Conservation (phyloP, 2,113 vertebrate genomes). For the Ia io region DNA sequence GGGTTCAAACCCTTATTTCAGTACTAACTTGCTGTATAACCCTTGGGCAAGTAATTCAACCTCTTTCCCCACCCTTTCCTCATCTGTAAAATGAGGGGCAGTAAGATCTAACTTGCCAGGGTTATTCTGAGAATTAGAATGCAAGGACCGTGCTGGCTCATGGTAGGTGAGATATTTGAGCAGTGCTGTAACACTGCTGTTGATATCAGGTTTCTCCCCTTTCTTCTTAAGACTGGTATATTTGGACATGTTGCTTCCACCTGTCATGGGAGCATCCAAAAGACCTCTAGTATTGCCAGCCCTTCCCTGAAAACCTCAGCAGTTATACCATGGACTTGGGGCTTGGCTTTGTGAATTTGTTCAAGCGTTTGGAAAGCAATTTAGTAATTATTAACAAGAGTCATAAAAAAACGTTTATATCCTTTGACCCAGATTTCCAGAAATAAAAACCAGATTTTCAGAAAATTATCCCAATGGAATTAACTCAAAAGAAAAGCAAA, state of each 20-base stretch:
- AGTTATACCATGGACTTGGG: background rate
- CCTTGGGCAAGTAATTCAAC: background rate
- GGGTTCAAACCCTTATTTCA: background rate
- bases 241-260: background rate
- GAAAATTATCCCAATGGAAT: slow-evolving; percentile 26
- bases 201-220: background rate
- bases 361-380: slow-evolving; percentile 45
- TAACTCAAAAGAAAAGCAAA: slow-evolving; percentile 35
- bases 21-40: background rate
- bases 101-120: background rate
- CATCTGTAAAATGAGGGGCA: background rate
- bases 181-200: background rate
- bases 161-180: background rate
- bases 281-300: background rate
- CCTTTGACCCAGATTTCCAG: slow-evolving; percentile 60
- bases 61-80: background rate
- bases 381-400: slow-evolving; percentile 68
- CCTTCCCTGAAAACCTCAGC: background rate
- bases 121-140: background rate
- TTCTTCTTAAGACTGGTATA: background rate
- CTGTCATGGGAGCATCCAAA: background rate
- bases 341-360: background rate
- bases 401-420: slow-evolving; percentile 48
- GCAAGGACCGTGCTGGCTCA: background rate
- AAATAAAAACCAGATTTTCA: slow-evolving; percentile 36